Conservation (phyloP, 64 coral and sea anemone genomes). For the Dendrophyllia cribrosa region DNA sequence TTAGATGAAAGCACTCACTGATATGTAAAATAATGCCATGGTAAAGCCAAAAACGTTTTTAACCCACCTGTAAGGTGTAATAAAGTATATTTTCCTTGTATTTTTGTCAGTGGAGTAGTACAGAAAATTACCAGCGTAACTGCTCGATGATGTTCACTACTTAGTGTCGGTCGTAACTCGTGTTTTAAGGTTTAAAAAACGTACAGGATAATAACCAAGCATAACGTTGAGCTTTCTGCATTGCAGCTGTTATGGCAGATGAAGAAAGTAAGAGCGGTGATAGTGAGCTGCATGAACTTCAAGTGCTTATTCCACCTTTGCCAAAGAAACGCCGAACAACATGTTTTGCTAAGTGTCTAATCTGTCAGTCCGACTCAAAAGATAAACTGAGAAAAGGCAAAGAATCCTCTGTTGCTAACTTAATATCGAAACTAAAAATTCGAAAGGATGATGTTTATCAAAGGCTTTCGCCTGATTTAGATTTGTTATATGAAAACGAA, state of each 20-base stretch:
- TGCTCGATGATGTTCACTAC: too few species aligned
- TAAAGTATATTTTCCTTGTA: too few species aligned
- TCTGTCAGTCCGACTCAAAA: slow-evolving; percentile 58
- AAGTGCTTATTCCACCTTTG: slow-evolving; percentile 36
- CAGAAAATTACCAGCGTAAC: too few species aligned
- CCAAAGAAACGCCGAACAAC: slow-evolving; percentile 33
- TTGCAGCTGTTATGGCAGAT: slow-evolving; percentile 48
- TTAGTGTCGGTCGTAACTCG: too few species aligned
- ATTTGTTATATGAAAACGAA: slow-evolving; percentile 40
- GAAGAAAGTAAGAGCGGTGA: slow-evolving; percentile 29
- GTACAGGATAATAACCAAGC: not conserved
- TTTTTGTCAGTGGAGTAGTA: too few species aligned
- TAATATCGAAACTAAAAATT: slow-evolving; percentile 16
- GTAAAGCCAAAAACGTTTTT: too few species aligned
- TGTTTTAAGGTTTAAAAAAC: too few species aligned
- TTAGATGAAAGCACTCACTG: too few species aligned
- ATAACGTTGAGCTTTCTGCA: not conserved
- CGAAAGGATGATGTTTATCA: slow-evolving; percentile 59
- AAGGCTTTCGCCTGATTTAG: slow-evolving; percentile 26
- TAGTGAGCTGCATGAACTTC: too few species aligned
- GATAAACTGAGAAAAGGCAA: slow-evolving; percentile 53
- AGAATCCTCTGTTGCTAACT: slow-evolving; percentile 51
- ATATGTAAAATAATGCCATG: too few species aligned
- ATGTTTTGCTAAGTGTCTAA: slow-evolving; percentile 59
- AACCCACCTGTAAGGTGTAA: too few species aligned